Evolutionary conservation across 2,113 vertebrate genomes (phyloP).

Genomic region (Gavia stellata): DNA sequence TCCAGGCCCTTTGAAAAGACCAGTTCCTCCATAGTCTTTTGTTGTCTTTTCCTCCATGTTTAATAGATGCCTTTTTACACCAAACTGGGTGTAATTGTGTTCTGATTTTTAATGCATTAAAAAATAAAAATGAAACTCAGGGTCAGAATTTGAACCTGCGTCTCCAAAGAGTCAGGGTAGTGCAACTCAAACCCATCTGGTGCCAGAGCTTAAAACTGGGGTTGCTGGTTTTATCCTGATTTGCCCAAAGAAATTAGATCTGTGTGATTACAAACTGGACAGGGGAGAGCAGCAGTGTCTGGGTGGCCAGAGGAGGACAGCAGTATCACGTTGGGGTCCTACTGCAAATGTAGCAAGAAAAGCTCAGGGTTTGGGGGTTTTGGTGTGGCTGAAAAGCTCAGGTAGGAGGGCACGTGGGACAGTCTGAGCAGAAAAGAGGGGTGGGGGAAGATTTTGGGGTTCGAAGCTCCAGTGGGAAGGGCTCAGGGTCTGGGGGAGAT

Average conservation of each 20-base stretch:
- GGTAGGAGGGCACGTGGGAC: background rate
- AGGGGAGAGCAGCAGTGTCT: background rate
- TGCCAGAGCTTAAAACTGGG: background rate
- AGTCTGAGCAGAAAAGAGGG: background rate
- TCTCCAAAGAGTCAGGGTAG: background rate
- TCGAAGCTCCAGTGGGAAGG: background rate
- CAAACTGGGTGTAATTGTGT: background rate
- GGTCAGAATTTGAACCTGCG: background rate
- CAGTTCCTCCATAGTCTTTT: background rate
- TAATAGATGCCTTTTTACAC: background rate
- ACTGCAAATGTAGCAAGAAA: background rate
- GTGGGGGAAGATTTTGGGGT: background rate
- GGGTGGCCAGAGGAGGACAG: background rate
- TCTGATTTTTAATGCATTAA: background rate
- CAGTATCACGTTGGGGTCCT: background rate
- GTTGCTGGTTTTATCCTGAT: background rate
- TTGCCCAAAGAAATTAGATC: background rate
- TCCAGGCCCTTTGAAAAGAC: background rate
- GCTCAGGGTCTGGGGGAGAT: fast-evolving
- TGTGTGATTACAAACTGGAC: background rate
- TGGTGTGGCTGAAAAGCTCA: background rate
- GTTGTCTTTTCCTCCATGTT: background rate
- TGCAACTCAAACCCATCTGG: background rate
- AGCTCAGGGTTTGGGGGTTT: background rate
- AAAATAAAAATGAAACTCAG: background rate